phyloP scores from a whole-genome alignment of 2,113 vertebrate genomes.

The Hemibates koningsi region DNA sequence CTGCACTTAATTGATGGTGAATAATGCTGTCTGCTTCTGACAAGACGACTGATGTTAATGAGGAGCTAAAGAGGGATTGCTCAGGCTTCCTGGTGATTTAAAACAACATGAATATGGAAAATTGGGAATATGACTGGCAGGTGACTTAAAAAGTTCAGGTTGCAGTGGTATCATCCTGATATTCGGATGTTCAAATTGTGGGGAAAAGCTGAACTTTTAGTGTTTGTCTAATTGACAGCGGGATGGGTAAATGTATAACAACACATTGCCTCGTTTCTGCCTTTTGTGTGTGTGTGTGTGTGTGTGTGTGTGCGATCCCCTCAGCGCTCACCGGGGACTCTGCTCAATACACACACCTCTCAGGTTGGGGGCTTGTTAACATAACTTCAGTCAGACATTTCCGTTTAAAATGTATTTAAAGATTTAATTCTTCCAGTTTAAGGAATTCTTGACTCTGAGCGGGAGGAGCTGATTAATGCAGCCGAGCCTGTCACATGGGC shows the following conservation, averaged over 20 bases:
- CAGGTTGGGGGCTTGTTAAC: conserved; percentile 60
- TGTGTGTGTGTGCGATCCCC: conserved; percentile 15
- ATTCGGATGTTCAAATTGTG: background rate
- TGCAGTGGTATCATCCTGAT: background rate
- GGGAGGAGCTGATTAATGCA: conserved; percentile 52
- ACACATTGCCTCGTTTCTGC: conserved; percentile 21
- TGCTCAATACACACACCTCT: background rate
- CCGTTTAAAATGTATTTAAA: conserved; percentile 68
- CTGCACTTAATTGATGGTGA: conserved; percentile 56
- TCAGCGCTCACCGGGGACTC: conserved; percentile 40
- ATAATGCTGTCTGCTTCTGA: conserved; percentile 49
- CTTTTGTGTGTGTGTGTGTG: background rate
- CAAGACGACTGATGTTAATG: conserved; percentile 49
- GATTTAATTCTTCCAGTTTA: conserved; percentile 63
- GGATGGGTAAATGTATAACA: conserved; percentile 46
- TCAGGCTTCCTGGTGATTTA: conserved; percentile 46
- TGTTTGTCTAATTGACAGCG: conserved; percentile 51
- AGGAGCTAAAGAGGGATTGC: conserved; percentile 36
- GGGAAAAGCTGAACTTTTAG: conserved; percentile 9
- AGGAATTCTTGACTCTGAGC: conserved; percentile 30
- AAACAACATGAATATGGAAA: conserved; percentile 45
- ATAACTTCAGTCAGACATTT: conserved; percentile 54
- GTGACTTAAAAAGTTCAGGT: conserved; percentile 37
- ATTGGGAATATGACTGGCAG: conserved; percentile 25
- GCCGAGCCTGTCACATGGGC: conserved; percentile 50